Evolutionary conservation across 2,888 invertebrate species (phyloP).

Genomic region (Eledona agricola): DNA sequence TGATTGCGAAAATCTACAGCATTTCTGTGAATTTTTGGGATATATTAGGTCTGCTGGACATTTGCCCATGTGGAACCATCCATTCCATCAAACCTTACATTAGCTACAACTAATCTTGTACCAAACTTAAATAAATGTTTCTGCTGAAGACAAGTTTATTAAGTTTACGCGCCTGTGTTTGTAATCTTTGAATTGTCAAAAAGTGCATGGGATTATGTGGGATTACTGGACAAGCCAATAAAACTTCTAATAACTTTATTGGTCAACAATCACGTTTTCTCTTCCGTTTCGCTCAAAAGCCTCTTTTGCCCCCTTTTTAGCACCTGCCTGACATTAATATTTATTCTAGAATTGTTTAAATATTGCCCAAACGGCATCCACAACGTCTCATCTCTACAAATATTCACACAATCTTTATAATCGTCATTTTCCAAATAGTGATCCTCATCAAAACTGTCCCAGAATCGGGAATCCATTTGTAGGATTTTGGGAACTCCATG

Average conservation of each 20-base stretch:
- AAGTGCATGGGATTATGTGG: no score
- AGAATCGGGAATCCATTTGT: conserved; percentile 62
- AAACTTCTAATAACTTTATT: no score
- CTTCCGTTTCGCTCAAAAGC: conserved; percentile 49
- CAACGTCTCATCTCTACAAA: conserved; percentile 57
- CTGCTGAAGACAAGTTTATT: no score
- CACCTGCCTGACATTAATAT: conserved; percentile 94
- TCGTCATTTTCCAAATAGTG: conserved; percentile 30
- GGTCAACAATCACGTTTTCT: conserved; percentile 19
- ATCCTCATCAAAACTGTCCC: conserved; percentile 57
- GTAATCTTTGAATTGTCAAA: no score
- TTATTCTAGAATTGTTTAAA: conserved; percentile 80
- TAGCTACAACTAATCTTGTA: conserved; percentile 45
- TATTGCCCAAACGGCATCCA: conserved; percentile 71
- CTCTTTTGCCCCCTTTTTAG: conserved; percentile 68
- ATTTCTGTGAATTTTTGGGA: conserved; percentile 55
- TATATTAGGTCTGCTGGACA: conserved; percentile 54
- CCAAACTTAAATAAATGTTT: no score
- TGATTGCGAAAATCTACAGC: conserved; percentile 46
- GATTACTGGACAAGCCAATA: no score
- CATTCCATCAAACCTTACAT: conserved; percentile 54
- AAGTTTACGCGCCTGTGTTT: no score
- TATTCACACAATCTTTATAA: conserved; percentile 45
- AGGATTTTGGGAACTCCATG: conserved; percentile 94
- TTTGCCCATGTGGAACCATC: conserved; percentile 53